Conservation (phyloP, 2,888 invertebrate species). For the Cantharis rufa region DNA sequence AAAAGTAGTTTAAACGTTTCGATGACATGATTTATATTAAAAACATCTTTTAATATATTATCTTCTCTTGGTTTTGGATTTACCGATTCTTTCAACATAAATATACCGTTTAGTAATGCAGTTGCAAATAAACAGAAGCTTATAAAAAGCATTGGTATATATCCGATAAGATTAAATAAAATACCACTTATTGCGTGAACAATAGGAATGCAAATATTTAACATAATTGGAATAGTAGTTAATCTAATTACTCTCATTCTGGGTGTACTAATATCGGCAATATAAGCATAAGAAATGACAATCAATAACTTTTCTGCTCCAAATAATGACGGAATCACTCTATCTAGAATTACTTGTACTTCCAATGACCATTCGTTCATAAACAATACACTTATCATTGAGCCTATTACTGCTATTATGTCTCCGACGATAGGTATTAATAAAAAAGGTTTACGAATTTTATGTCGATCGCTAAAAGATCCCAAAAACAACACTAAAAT, state of each 20-base stretch:
- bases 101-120: slow-evolving; percentile 45
- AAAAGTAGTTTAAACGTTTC: slow-evolving; percentile 47
- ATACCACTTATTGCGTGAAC: slow-evolving; percentile 47
- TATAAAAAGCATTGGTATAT: slow-evolving; percentile 45
- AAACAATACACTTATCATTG: slow-evolving; percentile 60
- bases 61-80: slow-evolving; percentile 26
- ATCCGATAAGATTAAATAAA: slow-evolving; percentile 46
- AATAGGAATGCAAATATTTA: slow-evolving; percentile 42
- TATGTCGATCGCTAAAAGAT: slow-evolving; percentile 53
- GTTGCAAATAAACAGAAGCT: slow-evolving; percentile 43
- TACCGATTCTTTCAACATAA: slow-evolving; percentile 45
- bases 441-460: slow-evolving; percentile 52
- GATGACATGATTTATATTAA: slow-evolving; percentile 47
- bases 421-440: slow-evolving; percentile 52
- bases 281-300: slow-evolving; percentile 52
- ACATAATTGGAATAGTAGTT: slow-evolving; percentile 59
- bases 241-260: slow-evolving; percentile 65
- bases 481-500: slow-evolving; percentile 51
- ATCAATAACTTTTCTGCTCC: slow-evolving; percentile 60
- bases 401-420: slow-evolving; percentile 57
- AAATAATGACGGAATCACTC: slow-evolving; percentile 61
- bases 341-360: slow-evolving; percentile 59
- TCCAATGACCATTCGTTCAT: slow-evolving; percentile 60
- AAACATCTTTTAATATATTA: slow-evolving; percentile 45
- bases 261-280: slow-evolving; percentile 56